Evolutionary conservation across 35 echinoderm and acorn worm genomes (phyloP).

Genomic region (Lytechinus pictus): DNA sequence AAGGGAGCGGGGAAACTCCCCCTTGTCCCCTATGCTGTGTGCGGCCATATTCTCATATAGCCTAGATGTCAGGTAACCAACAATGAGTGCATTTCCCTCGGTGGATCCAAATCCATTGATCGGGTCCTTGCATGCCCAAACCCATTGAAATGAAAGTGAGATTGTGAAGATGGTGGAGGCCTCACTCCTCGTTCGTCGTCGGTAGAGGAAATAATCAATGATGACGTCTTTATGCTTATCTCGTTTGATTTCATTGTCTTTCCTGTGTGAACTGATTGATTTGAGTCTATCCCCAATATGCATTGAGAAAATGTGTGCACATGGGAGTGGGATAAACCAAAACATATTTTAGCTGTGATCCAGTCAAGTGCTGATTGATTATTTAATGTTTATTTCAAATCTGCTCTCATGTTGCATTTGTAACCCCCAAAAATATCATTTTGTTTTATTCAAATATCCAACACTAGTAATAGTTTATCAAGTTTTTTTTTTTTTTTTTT

Average conservation of each 20-base stretch:
- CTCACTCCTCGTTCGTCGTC: background rate
- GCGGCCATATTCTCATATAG: background rate
- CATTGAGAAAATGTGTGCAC: background rate
- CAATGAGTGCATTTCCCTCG: background rate
- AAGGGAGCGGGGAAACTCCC: too few species aligned
- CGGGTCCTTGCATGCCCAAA: background rate
- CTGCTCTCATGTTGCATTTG: background rate
- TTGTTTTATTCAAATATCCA: too few species aligned
- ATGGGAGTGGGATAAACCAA: background rate
- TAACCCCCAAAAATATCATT: too few species aligned
- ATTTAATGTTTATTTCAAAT: background rate
- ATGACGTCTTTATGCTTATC: background rate
- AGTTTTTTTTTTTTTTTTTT: too few species aligned
- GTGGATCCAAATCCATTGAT: background rate
- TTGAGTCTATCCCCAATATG: background rate
- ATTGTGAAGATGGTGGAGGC: background rate
- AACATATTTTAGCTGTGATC: background rate
- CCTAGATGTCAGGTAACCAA: background rate
- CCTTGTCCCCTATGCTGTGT: background rate
- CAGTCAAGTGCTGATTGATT: background rate
- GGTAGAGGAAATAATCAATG: background rate
- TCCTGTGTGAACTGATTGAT: background rate
- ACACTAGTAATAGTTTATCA: too few species aligned
- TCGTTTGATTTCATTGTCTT: background rate
- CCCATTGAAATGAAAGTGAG: background rate